A percentile compares a stretch with the other conserved stretches of the same genome.
Evolutionary conservation across 2,113 vertebrate genomes (phyloP).

Genomic region (Regulus satrapa): DNA sequence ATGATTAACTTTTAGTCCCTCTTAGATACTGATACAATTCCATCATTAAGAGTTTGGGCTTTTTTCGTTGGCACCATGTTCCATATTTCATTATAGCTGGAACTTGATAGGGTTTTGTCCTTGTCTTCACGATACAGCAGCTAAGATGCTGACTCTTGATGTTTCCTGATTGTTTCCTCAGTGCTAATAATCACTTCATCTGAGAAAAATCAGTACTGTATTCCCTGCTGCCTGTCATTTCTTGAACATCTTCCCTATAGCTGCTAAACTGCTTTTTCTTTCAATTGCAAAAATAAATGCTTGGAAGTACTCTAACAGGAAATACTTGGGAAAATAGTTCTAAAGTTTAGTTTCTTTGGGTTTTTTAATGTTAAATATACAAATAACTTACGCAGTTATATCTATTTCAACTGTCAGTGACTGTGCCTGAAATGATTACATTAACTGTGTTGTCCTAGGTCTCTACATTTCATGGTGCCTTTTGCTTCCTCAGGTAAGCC

Average conservation of each 20-base stretch:
- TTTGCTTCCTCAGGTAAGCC: neutral
- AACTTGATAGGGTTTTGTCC: neutral
- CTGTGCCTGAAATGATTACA: neutral
- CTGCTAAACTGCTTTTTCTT: neutral
- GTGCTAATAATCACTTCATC: constrained; percentile 9
- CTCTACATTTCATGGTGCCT: neutral
- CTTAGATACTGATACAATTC: neutral
- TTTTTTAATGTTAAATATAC: neutral
- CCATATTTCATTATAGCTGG: neutral
- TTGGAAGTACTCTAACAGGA: neutral
- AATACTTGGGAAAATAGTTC: neutral
- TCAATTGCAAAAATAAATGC: neutral
- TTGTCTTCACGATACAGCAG: constrained; percentile 1
- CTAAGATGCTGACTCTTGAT: constrained; percentile 12
- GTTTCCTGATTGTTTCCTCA: neutral
- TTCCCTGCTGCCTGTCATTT: neutral
- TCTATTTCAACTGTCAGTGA: neutral
- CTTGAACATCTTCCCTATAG: neutral
- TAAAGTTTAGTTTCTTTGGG: neutral
- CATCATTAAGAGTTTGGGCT: neutral
- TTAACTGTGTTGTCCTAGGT: neutral
- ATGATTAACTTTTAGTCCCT: neutral
- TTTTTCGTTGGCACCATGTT: neutral
- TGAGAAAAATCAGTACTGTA: neutral
- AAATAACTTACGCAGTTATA: neutral